phyloP scores from a whole-genome alignment of 2,797 vertebrate genomes.

The Fistularia commersonii region DNA sequence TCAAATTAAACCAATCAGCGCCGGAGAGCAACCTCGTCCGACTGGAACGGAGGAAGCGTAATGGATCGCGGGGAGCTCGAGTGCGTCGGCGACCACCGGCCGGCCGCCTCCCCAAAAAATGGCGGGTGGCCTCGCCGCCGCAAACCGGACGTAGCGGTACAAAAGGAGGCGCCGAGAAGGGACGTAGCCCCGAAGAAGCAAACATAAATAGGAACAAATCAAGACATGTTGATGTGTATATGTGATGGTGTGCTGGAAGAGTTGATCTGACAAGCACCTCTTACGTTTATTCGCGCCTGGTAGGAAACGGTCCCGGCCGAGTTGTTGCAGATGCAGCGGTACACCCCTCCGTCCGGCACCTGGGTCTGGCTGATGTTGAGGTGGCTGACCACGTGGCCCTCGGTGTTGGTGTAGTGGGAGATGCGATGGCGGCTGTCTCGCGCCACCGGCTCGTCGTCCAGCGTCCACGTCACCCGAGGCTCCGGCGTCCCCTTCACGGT shows the following conservation, averaged over 20 bases:
- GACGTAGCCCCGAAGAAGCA: conserved; percentile 31
- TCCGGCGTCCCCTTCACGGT: conserved; percentile 93
- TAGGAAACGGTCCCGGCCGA: conserved; percentile 96
- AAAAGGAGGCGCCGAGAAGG: conserved; percentile 36
- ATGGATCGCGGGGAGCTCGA: conserved; percentile 34
- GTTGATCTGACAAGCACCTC: conserved; percentile 99
- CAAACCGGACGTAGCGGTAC: conserved; percentile 29
- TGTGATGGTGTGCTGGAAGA: conserved; percentile 89
- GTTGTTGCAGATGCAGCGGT: conserved; percentile 97
- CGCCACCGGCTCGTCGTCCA: conserved; percentile 91
- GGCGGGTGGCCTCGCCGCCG: conserved; percentile 33
- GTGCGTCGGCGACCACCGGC: conserved; percentile 29
- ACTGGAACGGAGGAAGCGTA: conserved; percentile 30
- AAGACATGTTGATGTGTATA: conserved; percentile 69
- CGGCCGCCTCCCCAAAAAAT: conserved; percentile 31
- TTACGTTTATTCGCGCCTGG: conserved; percentile 99
- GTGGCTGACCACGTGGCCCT: conserved; percentile 94
- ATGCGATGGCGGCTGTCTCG: conserved; percentile 90
- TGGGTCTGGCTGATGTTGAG: conserved; percentile 95
- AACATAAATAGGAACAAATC: conserved; percentile 35
- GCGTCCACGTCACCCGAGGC: conserved; percentile 89
- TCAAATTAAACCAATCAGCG: conserved; percentile 54
- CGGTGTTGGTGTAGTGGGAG: conserved; percentile 86
- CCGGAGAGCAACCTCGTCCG: conserved; percentile 21
- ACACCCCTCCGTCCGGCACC: conserved; percentile 95